Base-by-base conservation (phyloP, 2,888 invertebrate genomes). In the Dexiosoma caninum region DNA sequence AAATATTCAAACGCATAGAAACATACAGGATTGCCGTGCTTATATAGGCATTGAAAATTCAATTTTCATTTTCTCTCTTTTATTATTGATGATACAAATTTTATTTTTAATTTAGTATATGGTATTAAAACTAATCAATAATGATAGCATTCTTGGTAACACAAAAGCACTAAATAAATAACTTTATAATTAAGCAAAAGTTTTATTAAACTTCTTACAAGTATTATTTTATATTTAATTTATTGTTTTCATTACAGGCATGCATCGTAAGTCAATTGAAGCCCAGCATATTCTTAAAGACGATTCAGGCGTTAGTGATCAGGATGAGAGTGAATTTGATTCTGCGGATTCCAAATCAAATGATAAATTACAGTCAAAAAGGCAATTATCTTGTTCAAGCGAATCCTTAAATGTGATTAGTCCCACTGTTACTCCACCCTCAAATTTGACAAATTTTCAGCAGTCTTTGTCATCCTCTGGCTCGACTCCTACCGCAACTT, bases 181-280 rank as follows among this genome's bases (percentile, higher is more conserved):
- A n/a, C n/a, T n/a, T 57, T 81, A 71, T 67, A 53, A 78, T 72
- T 71, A 76, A 74, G 42, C 37, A 16, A 35, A 37, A 27, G 44
- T 27, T 30, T 64, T 32, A 37, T 60, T 9, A 10, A 66, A 14
- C 2, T 1, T 37, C 0, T 55, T 37, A 16, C 10, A 42, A 53
- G 16, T 55, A 9, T 7, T 3, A 55, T 37, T 37, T 30, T 21
- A 42, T 30, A 59, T 44, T 66, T 35, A 60, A 9, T 69, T 16
- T 40, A 27, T 30, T 40, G 35, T 57, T 1, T 19, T 49, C 35
- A 49, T 67, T 44, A 1, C 90, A 99, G 99, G 99, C 90, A 99
- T 99, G 99, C 99, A 99, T 92, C 95, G 98, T 87, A 99, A 99
- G 92, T 98, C 98, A 60, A 91, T 98, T 88, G 99, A 99, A 92